Base-by-base conservation (phyloP, 2,797 vertebrate genomes). In the Thaleichthys pacificus region DNA sequence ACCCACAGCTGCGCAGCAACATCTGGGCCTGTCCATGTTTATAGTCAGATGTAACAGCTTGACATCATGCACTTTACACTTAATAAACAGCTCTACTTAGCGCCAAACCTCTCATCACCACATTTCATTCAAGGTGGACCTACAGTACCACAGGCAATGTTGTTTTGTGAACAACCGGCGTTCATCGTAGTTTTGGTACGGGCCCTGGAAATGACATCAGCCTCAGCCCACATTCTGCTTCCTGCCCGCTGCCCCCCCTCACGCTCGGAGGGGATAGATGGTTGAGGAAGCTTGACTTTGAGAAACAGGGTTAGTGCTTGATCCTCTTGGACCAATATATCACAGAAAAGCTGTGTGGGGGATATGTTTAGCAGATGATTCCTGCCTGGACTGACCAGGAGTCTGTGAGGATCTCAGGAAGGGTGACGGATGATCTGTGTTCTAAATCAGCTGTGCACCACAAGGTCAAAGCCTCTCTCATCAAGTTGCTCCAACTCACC, bases 401-500 rank as follows among this genome's bases (percentile, higher is more conserved):
- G 66, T 84, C 65, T 69, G 77, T 30, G 57, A 70, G 69, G 72
- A 73, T 47, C 69, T 73, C 62, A 61, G 71, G 68, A 80, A 86
- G 74, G 71, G 56, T 66, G 56, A 71, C 47, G 68, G 70, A 81
- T 85, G 82, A 85, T 68, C 80, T 74, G 79, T 77, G 77, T 78
- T 90, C 81, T 82, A 86, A 87, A 85, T 80, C 78, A 82, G 69
- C 57, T 71, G 71, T 64, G 19, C 35, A n/a, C 32, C 62, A 82
- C 42, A 77, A 82, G 86, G 84, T 88, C 84, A 83, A 67, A 61
- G 75, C 68, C 19, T 79, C 80, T 85, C 86, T 88, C 84, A 82
- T 82, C 84, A 80, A 69, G 82, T 75, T 79, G 42, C 61, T 80
- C 28, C 30, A 66, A 77, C 79, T 26, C 7, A 17, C 67, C 71